Evolutionary conservation across 2,888 invertebrate genomes (phyloP), one percentile per base, ranked within the genome.

Genomic region (Aproaerema taeniolella): DNA sequence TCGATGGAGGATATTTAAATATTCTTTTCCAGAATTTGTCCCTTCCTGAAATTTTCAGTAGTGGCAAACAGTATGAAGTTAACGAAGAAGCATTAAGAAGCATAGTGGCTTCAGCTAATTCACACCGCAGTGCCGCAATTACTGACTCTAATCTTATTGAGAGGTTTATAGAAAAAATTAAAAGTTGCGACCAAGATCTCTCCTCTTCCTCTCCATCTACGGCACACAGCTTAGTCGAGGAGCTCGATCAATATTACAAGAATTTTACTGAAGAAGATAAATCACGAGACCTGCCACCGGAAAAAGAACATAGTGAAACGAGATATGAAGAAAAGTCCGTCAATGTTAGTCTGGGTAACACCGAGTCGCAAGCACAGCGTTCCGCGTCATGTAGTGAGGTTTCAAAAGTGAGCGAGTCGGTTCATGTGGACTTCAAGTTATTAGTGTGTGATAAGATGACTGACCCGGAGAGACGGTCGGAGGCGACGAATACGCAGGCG

Each of bases 1-100:
- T 86, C 2, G 86, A 86, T 41, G 86, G 86, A 6, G 64, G 76
- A 10, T 86, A 82, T 46, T 58, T 86, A 1, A 86, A 86, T 41
- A 85, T 86, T 41, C 50, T 86, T 1, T 85, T 86, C 47, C 72
- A 75, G 8, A 79, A 81, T 47, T 47, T 83, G 14, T 61, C 69
- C 0, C 47, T 79, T 15, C 83, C 86, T 1, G 69, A 77, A 47
- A 86, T 86, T 32, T 86, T 86, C 43, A 82, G 78, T 46, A 58
- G 55, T 25, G 75, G 72, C 2, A 86, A 79, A 51, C 75, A 79
- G 38, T 86, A 86, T 45, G 86, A 86, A 52, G 83, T 86, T 1
- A 82, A 86, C 45, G 79, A 82, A 42, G 77, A 79, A 46, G 86
- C 80, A 0, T 58, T 86, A 8, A 75, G 59, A 38, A 77, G 73